Base-by-base conservation (phyloP, 2,113 vertebrate genomes). In the Lagopus leucura region DNA sequence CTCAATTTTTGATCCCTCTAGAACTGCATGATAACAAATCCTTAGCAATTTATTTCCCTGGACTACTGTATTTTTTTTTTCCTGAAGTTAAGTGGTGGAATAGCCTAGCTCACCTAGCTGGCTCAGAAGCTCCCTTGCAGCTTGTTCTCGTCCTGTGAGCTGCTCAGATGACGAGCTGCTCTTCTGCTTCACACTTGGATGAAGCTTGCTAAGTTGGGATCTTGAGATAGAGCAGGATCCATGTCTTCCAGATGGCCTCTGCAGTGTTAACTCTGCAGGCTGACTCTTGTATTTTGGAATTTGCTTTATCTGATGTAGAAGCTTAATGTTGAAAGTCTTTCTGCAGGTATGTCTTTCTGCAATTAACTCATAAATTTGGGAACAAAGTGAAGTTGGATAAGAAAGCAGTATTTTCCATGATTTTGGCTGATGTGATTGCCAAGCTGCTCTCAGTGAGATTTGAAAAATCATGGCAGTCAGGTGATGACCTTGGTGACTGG, bases 161-260 rank as follows among this genome's bases (percentile, higher is more conserved):
- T 28, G 52, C 52, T 54, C 25, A 54, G 52, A 27, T 54, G 52
- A 28, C 5, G 14, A 54, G 52, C 52, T 54, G 52, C 27, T 54
- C 14, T 54, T 54, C 50, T 76, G 43, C 45, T 47, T 66, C 24
- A 0, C 66, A 75, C 75, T 36, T 0, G 3, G 27, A 22, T 85
- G 63, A 20, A 58, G 40, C 30, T 5, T 3, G 0, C 9, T 22
- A 0, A 11, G 1, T 38, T 74, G 77, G 57, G 32, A 82, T 14
- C 18, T 75, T 34, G 40, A 43, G 25, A 8, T 48, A 84, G 30
- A 16, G 90, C 30, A 27, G 65, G 40, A 57, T 90, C 21, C 40
- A 0, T 18, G 17, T 58, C 47, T 66, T 81, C 42, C 65, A 74
- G 40, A 30, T 27, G 17, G 28, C 16, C 25, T 55, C 80, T 61